A percentile compares a stretch with the other conserved stretches of the same genome.
These are phyloP conservation scores for Ibycter americanus DNA, from an alignment of 2,797 vertebrate species.

Conservation along the genomic window DNA sequence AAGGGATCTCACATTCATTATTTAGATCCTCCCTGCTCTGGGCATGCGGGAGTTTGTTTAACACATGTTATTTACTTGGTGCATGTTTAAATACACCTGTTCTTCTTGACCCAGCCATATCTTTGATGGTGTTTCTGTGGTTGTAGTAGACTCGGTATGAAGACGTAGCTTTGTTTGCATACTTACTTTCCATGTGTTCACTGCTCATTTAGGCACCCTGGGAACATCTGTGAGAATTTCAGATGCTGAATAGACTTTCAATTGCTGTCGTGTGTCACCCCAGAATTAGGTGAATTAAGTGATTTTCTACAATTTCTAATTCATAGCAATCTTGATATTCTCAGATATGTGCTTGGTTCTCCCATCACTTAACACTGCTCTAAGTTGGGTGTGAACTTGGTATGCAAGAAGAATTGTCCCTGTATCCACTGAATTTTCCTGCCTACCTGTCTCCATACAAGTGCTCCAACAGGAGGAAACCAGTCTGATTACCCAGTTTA, in stretches of 20 bases:
- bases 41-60: accelerated
- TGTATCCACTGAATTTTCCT: neutral
- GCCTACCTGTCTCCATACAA: accelerated
- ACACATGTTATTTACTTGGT: neutral
- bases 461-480: neutral
- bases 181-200: neutral
- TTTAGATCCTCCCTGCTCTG: neutral
- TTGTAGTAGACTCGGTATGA: neutral
- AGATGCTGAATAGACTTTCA: neutral
- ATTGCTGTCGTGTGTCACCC: neutral
- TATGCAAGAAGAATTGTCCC: neutral
- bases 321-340: neutral
- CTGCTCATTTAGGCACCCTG: neutral
- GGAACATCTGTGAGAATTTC: neutral
- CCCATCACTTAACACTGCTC: neutral
- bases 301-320: neutral
- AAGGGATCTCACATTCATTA: neutral
- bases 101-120: neutral
- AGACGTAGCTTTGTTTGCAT: neutral
- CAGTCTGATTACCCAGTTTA: neutral
- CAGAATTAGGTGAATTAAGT: neutral
- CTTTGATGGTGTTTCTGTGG: neutral
- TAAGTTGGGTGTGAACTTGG: neutral
- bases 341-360: neutral
- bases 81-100: neutral